Base-by-base conservation (phyloP, 1,140 invertebrate species). In the Patella vulgata region DNA sequence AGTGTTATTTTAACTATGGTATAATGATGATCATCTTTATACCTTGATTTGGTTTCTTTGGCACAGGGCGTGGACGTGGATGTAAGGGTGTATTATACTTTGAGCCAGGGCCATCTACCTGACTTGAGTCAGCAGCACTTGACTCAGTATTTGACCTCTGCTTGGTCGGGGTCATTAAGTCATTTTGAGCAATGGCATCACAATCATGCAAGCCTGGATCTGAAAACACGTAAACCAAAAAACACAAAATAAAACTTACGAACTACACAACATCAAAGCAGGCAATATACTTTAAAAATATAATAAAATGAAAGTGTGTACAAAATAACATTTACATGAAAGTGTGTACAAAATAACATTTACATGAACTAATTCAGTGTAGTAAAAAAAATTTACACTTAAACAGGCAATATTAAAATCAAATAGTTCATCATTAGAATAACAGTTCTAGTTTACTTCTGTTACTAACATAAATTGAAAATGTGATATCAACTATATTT, bases 61-160 rank as follows among this genome's bases (percentile, higher is more conserved):
- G 70, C 23, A 75, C 66, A 30, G 75, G 75, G 50, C 75, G 57
- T 4, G 75, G 75, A 47, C 75, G 56, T 23, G 70, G 68, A 39
- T 73, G 68, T 27, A 75, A 56, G 31, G 72, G 60, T 51, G 68
- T 61, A 31, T 42, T 72, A 60, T 66, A 65, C 59, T 59, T 62
- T 48, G 65, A 52, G 36, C 28, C 48, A n/a, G 51, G 25, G 53
- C 51, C 33, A 21, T 68, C 53, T 33, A 27, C 39, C 36, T 59
- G 61, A 58, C 59, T 58, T 50, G 66, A 59, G 42, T 65, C 58
- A 42, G 21, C 44, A 47, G 47, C 52, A 28, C 53, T 28, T 46
- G 67, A 65, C 28, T 73, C 71, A 39, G 70, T 73, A 44, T 63
- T 54, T 17, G 72, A 64, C 27, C 71, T 66, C 28, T 59, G 69